A percentile compares a stretch with the other conserved stretches of the same genome.
phyloP scores from a whole-genome alignment of 1,140 invertebrate species.

The Himalopsyche phryganea region DNA sequence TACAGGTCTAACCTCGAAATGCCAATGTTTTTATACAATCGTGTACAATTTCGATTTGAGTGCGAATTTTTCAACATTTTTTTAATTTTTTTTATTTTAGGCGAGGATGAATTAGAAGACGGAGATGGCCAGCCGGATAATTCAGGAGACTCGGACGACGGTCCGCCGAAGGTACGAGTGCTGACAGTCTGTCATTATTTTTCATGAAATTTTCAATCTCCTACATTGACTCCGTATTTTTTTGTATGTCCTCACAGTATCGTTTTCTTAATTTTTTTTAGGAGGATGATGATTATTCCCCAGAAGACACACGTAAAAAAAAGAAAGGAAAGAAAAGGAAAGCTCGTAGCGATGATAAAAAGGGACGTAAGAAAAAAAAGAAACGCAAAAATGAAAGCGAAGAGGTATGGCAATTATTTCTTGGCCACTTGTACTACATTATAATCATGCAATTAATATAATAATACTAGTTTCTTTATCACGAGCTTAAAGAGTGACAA shows the following conservation, averaged over 20 bases:
- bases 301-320: constrained; percentile 76
- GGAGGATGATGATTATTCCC: constrained; percentile 85
- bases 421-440: too few species aligned
- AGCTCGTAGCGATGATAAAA: constrained; percentile 80
- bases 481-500: too few species aligned
- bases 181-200: constrained; percentile 5
- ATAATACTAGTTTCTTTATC: too few species aligned
- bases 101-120: constrained; percentile 66
- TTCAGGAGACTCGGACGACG: constrained; percentile 71
- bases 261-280: constrained; percentile 5
- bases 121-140: constrained; percentile 62
- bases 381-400: constrained; percentile 89
- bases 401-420: constrained; percentile 62
- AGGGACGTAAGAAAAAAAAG: constrained; percentile 89
- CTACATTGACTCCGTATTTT: neutral
- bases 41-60: neutral
- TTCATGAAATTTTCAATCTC: neutral
- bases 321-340: constrained; percentile 91
- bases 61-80: neutral
- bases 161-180: constrained; percentile 51
- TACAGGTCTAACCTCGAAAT: constrained; percentile 22
- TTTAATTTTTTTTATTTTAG: constrained; percentile 41
- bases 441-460: too few species aligned
- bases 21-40: neutral
- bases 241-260: neutral